Conservation (phyloP, 2,797 vertebrate species). For the Anniella stebbinsi region DNA sequence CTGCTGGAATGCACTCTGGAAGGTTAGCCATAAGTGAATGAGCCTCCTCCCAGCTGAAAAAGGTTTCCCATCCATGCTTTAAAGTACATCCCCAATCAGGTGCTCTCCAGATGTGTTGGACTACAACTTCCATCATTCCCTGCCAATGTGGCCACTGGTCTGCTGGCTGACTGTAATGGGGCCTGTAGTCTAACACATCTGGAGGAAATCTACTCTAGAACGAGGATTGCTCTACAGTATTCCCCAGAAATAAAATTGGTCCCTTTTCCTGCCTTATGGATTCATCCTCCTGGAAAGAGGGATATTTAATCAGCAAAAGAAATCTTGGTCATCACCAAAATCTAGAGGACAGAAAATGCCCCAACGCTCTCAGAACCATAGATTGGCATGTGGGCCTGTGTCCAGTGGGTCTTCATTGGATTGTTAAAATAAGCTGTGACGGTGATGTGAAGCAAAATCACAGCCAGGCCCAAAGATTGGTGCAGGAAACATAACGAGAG, state of each 20-base stretch:
- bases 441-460: neutral
- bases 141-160: neutral
- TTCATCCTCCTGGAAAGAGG: neutral
- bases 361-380: neutral
- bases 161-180: neutral
- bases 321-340: neutral
- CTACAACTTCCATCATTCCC: neutral
- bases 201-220: neutral
- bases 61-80: neutral
- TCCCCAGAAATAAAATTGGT: neutral
- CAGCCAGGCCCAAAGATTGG: neutral
- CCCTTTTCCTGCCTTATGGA: neutral
- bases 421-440: neutral
- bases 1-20: neutral
- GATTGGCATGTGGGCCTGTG: neutral
- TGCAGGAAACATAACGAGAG: neutral
- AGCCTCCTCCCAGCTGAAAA: neutral
- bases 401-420: neutral
- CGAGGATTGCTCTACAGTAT: neutral
- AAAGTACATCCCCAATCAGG: neutral
- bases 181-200: no score
- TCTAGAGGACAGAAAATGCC: neutral
- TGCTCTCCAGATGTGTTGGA: neutral
- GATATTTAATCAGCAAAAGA: neutral
- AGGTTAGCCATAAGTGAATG: neutral